Base-by-base conservation (phyloP, 2,888 invertebrate genomes). In the Synanthedon myopaeformis region DNA sequence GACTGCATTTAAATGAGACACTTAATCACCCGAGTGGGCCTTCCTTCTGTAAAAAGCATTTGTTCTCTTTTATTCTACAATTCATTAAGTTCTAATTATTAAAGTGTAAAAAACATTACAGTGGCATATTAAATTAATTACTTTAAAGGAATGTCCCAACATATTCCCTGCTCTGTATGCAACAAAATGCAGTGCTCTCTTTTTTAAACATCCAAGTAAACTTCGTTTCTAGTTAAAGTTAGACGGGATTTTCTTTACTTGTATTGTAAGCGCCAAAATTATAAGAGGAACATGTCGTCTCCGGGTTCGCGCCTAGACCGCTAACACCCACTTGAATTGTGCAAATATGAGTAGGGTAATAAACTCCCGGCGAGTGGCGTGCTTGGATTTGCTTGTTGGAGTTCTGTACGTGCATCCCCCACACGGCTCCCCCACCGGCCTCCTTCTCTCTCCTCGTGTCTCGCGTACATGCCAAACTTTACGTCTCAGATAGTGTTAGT, bases 1-100 rank as follows among this genome's bases (percentile, higher is more conserved):
- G 83, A 84, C 83, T 87, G 84, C 82, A 86, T 87, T 85, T 87
- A 87, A 86, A 87, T 87, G 84, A 86, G 85, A 85, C 81, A 87
- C 84, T 87, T 84, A 85, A 86, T 87, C 86, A 87, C 80, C 77
- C 75, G 77, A 79, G 76, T 79, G 80, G 79, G 79, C 73, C 79
- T 76, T 75, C 74, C 77, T 72, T 76, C 82, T 78, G 81, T 80
- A 79, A 76, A 77, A 73, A 76, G 76, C 79, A 77, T 78, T 82
- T 76, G 79, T 82, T 79, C 79, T 79, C 75, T 81, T 80, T 53
- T 51, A 51, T 75, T 81, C 79, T 75, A 55, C 59, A 55, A 77
- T 84, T 82, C 74, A 79, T 80, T 82, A 79, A 73, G 69, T 41
- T 19, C 28, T 51, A 51, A n/a, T 41, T 41, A 51, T 51, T 51